Base-by-base conservation (phyloP, 2,888 invertebrate genomes). In the Andricus quercusramuli region DNA sequence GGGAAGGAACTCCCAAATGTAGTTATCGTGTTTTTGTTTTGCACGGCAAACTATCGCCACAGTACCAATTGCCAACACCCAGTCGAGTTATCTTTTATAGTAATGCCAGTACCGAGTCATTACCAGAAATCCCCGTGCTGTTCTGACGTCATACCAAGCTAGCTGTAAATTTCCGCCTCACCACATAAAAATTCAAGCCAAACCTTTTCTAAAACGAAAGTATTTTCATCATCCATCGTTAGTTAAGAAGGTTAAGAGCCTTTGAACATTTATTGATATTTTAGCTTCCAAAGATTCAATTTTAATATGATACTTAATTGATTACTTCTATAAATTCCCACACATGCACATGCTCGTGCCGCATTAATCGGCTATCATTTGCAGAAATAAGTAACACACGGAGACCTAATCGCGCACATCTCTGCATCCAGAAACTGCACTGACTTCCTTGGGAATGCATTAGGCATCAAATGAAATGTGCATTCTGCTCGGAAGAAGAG, bases 291-390 rank as follows among this genome's bases (percentile, higher is more conserved):
- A 29, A 20, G 70, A 70, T 29, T 22, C 29, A 47, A 47, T 51
- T 47, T 1, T 29, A 20, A 70, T 47, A 70, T 29, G 29, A 70
- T 47, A 22, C 11, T 70, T 22, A 70, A 51, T 70, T 70, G 70
- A 70, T 70, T 47, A 67, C 68, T 68, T 22, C 6, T 8, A 44
- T 59, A 59, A 59, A 22, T 59, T 4, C 3, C 22, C n/a, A 59
- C 56, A n/a, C 22, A 41, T 13, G n/a, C 41, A 22, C 0, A 37
- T 25, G 29, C 9, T 47, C 11, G 20, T 29, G 20, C 29, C 11
- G 25, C 20, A 17, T 47, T 70, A 51, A 51, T 47, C 29, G 17
- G 47, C 20, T 47, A 17, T 70, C 70, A 70, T 51, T 70, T 51
- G 3, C 20, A 29, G 47, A 70, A 41, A 22, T 70, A 70, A 70